Conservation (phyloP, 1,140 invertebrate species). For the Zaprionus inermis region DNA sequence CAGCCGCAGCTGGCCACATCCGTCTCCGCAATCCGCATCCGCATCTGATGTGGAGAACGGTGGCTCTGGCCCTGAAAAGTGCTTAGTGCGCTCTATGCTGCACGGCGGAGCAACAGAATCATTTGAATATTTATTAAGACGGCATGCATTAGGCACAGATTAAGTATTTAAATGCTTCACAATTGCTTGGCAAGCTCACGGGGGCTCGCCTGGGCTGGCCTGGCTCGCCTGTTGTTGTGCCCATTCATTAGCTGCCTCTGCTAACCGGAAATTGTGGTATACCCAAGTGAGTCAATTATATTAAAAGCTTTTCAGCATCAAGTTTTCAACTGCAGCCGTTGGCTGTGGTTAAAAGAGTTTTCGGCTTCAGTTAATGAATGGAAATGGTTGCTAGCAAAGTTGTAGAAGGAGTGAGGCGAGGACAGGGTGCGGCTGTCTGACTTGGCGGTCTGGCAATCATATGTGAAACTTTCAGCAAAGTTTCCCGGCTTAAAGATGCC, state of each 20-base stretch:
- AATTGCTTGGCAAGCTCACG: constrained; percentile 44
- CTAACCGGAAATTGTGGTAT: constrained; percentile 80
- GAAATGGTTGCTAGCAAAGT: constrained; percentile 28
- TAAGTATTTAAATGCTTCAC: constrained; percentile 67
- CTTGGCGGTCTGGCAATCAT: constrained; percentile 27
- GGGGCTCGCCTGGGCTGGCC: constrained; percentile 14
- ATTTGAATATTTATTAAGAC: constrained; percentile 72
- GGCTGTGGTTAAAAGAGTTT: constrained; percentile 59
- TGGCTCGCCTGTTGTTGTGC: constrained; percentile 41
- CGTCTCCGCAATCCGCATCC: background rate
- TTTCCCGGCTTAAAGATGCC: constrained; percentile 38
- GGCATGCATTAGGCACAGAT: constrained; percentile 69
- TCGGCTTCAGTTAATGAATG: constrained; percentile 66
- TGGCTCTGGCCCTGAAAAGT: constrained; percentile 5
- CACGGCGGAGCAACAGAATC: constrained; percentile 10
- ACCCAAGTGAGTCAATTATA: constrained; percentile 82
- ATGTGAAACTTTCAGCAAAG: constrained; percentile 53
- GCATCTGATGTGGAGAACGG: background rate
- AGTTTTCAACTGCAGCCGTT: constrained; percentile 56
- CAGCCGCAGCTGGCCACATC: background rate
- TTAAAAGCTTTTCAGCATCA: constrained; percentile 80
- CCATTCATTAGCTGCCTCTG: constrained; percentile 77
- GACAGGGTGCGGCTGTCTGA: background rate
- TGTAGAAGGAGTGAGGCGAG: background rate
- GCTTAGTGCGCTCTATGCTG: constrained; percentile 14